A percentile compares a stretch with the other conserved stretches of the same genome.
phyloP scores from a whole-genome alignment of 2,113 vertebrate species.

The Strix uralensis region DNA sequence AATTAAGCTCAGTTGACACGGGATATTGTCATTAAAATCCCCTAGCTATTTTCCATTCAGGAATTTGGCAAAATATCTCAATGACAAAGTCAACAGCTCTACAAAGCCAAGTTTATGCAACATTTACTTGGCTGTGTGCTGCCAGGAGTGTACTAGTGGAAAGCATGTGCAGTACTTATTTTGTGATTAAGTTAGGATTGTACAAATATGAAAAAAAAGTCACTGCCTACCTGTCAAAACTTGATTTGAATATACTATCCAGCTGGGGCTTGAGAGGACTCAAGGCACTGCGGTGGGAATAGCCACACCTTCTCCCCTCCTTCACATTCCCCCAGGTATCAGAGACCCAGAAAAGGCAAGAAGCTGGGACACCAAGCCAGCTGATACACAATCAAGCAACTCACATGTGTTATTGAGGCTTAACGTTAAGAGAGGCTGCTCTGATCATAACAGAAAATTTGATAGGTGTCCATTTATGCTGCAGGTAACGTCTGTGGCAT shows the following conservation, averaged over 20 bases:
- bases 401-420: rapidly evolving
- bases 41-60: not conserved
- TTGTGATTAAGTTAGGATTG: not conserved
- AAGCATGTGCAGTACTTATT: not conserved
- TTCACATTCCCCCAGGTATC: not conserved
- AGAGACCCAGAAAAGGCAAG: not conserved
- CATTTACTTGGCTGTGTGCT: not conserved
- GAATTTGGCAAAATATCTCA: not conserved
- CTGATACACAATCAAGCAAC: not conserved
- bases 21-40: not conserved
- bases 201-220: not conserved
- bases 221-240: not conserved
- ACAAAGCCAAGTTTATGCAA: not conserved
- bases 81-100: not conserved
- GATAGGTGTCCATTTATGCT: not conserved
- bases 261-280: not conserved
- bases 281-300: not conserved
- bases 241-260: not conserved
- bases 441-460: not conserved
- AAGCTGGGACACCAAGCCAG: not conserved
- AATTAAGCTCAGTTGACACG: not conserved
- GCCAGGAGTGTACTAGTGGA: not conserved
- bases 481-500: not conserved
- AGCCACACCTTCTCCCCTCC: not conserved
- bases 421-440: not conserved